Base-by-base conservation (phyloP, 2,797 vertebrate species). In the Rallus crepitans region DNA sequence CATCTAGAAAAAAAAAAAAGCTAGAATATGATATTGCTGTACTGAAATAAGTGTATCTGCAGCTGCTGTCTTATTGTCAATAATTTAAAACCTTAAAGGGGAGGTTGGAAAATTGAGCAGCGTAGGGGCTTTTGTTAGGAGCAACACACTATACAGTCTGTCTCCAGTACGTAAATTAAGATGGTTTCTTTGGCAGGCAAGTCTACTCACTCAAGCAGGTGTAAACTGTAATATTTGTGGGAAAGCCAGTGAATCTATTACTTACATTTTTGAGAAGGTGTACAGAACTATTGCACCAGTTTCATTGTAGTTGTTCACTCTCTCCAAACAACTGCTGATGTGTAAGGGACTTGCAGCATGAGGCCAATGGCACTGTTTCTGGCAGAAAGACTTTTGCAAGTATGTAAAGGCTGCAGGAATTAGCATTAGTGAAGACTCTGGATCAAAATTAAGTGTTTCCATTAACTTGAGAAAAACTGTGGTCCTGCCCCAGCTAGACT, bases 81-180 rank as follows among this genome's bases (percentile, higher is more conserved):
- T 84, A 90, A 94, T 92, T 94, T 64, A 83, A 69, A 55, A 83
- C 82, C 82, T 75, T 68, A 7, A 94, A 56, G 50, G 59, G 60
- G 65, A 90, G 65, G 82, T 89, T 59, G 64, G 82, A 55, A 68
- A 79, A 64, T 3, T 15, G 86, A 87, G 86, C 69, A 50, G 64
- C 1, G 2, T 5, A 47, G 53, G 27, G 64, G 56, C 82, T 72
- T 87, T 89, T 42, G 89, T 82, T 71, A 56, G 64, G 45, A 75
- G 14, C 25, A 76, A 21, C 68, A 39, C 42, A 12, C 35, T 9
- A 7, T 3, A 23, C 55, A 56, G 47, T 15, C 77, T 64, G 65
- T 60, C 83, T 90, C 70, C 52, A 85, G 66, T 17, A 19, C 0
- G 6, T 40, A 69, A 78, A 81, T 72, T 25, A 77, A 68, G 78